phyloP scores from a whole-genome alignment of 2,888 invertebrate genomes.

The Kryphioiulus occultus region DNA sequence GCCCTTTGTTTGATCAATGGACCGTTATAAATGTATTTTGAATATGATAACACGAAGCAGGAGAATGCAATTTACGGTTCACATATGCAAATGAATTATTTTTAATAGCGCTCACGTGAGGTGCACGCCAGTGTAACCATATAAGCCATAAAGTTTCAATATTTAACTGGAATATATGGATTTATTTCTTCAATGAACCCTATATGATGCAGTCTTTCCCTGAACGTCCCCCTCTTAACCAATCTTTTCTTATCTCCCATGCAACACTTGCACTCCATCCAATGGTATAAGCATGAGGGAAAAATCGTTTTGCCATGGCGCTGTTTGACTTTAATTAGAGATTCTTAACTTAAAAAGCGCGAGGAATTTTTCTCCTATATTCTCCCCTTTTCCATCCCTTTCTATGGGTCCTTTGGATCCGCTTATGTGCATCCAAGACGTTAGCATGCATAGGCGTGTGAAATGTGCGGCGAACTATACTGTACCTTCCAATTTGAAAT shows the following conservation, averaged over 20 bases:
- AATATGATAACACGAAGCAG: too few species aligned
- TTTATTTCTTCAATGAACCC: conserved; percentile 26
- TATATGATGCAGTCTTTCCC: not conserved
- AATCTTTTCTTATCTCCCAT: conserved; percentile 41
- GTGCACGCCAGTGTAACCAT: not conserved
- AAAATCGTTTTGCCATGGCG: conserved; percentile 33
- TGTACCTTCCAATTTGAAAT: not conserved
- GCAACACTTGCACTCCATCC: conserved; percentile 39
- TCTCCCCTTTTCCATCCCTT: not conserved
- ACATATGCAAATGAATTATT: too few species aligned
- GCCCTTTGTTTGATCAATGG: too few species aligned
- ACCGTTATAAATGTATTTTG: too few species aligned
- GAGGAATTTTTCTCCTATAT: not conserved
- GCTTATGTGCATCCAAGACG: conserved; percentile 17
- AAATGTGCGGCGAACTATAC: conserved; percentile 1
- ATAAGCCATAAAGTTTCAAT: not conserved
- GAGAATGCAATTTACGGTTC: too few species aligned
- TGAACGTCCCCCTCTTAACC: conserved; percentile 43
- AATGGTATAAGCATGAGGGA: not conserved
- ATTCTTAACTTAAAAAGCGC: conserved; percentile 43
- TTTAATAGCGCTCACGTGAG: too few species aligned
- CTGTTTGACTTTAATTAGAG: conserved; percentile 41
- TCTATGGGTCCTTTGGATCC: not conserved
- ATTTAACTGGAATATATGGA: not conserved
- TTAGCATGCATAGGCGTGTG: conserved; percentile 13